These are phyloP conservation scores for Tetraodon nigroviridis DNA, from an alignment of 2,113 vertebrate genomes.

Conservation along the genomic window DNA sequence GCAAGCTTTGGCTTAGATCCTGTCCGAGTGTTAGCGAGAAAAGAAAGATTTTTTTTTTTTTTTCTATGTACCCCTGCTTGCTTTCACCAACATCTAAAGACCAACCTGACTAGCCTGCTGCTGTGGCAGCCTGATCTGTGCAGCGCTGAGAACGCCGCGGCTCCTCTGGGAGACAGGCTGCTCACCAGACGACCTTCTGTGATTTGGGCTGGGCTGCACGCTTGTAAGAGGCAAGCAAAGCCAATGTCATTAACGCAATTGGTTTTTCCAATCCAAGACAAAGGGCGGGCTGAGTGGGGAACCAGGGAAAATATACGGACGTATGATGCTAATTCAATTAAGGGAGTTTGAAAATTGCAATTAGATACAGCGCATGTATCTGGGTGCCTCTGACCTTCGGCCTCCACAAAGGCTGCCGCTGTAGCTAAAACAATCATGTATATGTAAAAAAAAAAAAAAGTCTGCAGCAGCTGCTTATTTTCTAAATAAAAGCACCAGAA, in stretches of 20 bases:
- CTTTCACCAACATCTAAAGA: slow-evolving; percentile 47
- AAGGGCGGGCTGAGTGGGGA: slow-evolving; percentile 23
- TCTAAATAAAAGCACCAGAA: slow-evolving; percentile 19
- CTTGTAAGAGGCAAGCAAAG: slow-evolving; percentile 28
- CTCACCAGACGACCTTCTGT: slow-evolving; percentile 45
- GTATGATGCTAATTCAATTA: slow-evolving; percentile 47
- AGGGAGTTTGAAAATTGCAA: slow-evolving; percentile 27
- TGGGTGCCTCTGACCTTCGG: slow-evolving; percentile 38
- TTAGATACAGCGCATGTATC: slow-evolving; percentile 32
- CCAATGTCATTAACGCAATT: slow-evolving; percentile 49
- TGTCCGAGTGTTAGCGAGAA: slow-evolving; percentile 1
- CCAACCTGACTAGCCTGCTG: slow-evolving; percentile 14
- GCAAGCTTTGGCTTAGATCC: slow-evolving; percentile 16
- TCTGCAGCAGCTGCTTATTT: neutral
- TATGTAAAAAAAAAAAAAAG: slow-evolving; percentile 23
- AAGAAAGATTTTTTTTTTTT: slow-evolving; percentile 29
- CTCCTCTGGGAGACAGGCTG: slow-evolving; percentile 32
- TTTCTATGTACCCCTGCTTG: slow-evolving; percentile 29
- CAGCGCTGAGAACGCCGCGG: neutral
- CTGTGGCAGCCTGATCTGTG: slow-evolving; percentile 2
- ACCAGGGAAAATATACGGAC: slow-evolving; percentile 12
- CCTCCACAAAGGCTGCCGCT: slow-evolving; percentile 10
- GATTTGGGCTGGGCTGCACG: slow-evolving; percentile 14
- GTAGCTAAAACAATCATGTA: slow-evolving; percentile 13
- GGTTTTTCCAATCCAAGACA: slow-evolving; percentile 45